phyloP scores from a whole-genome alignment of 2,113 vertebrate genomes.

The Macaca nemestrina region DNA sequence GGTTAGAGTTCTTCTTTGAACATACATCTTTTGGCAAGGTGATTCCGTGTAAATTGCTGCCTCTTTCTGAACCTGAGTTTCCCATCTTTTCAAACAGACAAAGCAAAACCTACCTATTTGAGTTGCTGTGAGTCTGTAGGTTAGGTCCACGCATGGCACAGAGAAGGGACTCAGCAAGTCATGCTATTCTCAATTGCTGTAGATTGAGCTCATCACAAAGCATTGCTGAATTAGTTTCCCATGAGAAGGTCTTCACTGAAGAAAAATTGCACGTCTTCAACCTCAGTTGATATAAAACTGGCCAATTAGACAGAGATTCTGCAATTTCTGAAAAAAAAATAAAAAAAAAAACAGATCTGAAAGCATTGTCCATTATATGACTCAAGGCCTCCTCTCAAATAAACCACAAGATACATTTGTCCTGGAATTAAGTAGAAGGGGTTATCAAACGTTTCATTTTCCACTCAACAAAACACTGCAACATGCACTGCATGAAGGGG shows the following conservation, averaged over 20 bases:
- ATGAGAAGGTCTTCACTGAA: background rate
- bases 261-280: background rate
- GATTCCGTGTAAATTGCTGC: background rate
- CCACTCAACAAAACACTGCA: background rate
- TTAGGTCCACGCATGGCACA: background rate
- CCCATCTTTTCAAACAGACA: constrained; percentile 15
- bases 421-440: constrained; percentile 15
- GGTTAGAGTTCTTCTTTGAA: background rate
- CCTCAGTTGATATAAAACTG: constrained; percentile 31
- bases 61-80: background rate
- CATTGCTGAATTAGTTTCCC: background rate
- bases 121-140: background rate
- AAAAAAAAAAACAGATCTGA: background rate
- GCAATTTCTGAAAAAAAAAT: background rate
- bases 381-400: background rate
- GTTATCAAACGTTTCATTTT: constrained; percentile 6
- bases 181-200: background rate
- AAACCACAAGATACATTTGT: constrained; percentile 5
- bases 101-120: background rate
- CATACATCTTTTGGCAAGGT: background rate
- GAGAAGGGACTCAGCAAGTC: background rate
- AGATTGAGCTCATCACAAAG: background rate
- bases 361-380: constrained; percentile 18
- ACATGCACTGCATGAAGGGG: background rate
- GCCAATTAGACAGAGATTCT: background rate